These are phyloP conservation scores for Nebria ingens DNA, from an alignment of 1,140 invertebrate genomes.

Conservation along the genomic window DNA sequence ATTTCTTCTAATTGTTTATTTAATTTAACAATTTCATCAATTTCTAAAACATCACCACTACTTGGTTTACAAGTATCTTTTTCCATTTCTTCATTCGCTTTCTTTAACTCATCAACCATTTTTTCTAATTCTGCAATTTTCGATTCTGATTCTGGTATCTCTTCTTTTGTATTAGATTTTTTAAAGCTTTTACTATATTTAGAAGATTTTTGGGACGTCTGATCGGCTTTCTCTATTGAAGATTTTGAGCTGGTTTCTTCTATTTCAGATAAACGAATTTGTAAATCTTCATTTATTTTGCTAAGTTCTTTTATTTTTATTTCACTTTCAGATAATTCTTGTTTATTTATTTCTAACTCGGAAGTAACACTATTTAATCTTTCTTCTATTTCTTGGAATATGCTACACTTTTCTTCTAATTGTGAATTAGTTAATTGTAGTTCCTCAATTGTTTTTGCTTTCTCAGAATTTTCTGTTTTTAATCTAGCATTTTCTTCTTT, in stretches of 20 bases:
- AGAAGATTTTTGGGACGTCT: slow-evolving; percentile 36
- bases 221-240: slow-evolving; percentile 35
- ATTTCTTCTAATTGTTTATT: slow-evolving; percentile 59
- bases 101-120: slow-evolving; percentile 34
- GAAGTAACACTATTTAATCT: slow-evolving; percentile 35
- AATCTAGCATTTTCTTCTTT: slow-evolving; percentile 54
- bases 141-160: slow-evolving; percentile 24
- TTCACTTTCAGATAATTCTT: slow-evolving; percentile 33
- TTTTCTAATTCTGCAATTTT: slow-evolving; percentile 34
- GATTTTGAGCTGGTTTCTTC: slow-evolving; percentile 19
- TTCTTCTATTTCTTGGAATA: slow-evolving; percentile 43
- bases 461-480: slow-evolving; percentile 41
- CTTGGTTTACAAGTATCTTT: slow-evolving; percentile 26
- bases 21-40: slow-evolving; percentile 43
- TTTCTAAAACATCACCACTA: slow-evolving; percentile 15
- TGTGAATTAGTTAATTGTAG: slow-evolving; percentile 41
- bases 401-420: slow-evolving; percentile 43
- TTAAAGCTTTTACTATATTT: slow-evolving; percentile 23
- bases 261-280: slow-evolving; percentile 23
- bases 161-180: slow-evolving; percentile 7
- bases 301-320: slow-evolving; percentile 18
- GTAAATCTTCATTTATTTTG: slow-evolving; percentile 6
- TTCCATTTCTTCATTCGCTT: slow-evolving; percentile 30
- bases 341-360: slow-evolving; percentile 45
- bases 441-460: slow-evolving; percentile 42